Evolutionary conservation across 2,113 vertebrate species (phyloP).

Genomic region (Lophochroa leadbeateri): DNA sequence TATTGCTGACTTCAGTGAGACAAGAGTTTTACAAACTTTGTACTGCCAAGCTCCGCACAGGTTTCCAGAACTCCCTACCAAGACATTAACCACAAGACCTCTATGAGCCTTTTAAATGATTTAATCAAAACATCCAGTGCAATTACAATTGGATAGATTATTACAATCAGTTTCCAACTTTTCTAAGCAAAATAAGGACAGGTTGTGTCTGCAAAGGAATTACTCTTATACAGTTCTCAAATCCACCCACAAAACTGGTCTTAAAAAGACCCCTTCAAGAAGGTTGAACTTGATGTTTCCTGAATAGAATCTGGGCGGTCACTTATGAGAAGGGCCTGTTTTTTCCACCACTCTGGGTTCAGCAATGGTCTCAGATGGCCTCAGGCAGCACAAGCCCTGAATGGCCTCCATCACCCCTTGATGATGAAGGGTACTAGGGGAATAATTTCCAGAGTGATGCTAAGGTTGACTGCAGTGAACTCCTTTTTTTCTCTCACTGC

Average conservation of each 20-base stretch:
- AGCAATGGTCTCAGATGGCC: background rate
- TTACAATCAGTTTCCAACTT: background rate
- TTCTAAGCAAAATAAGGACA: background rate
- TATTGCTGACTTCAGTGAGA: slow-evolving; percentile 34
- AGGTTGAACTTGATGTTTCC: background rate
- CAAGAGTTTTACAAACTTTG: background rate
- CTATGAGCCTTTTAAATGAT: background rate
- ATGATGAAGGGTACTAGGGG: background rate
- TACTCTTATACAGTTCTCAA: background rate
- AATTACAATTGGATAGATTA: background rate
- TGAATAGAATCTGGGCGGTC: background rate
- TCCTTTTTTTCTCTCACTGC: background rate
- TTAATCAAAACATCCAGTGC: background rate
- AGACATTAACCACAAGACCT: slow-evolving; percentile 8
- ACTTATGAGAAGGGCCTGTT: background rate
- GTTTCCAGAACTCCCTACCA: background rate
- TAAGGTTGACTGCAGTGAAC: background rate
- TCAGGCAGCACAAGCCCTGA: background rate
- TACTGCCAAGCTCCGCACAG: slow-evolving; percentile 1
- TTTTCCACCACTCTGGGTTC: background rate
- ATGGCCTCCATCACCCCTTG: accelerated
- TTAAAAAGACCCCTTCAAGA: background rate
- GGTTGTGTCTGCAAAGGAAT: background rate
- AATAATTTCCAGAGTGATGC: background rate
- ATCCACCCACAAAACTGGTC: background rate